A percentile compares a stretch with the other conserved stretches of the same genome.
These are phyloP conservation scores for Nothura maculosa DNA, from an alignment of 2,797 vertebrate species.

Conservation along the genomic window DNA sequence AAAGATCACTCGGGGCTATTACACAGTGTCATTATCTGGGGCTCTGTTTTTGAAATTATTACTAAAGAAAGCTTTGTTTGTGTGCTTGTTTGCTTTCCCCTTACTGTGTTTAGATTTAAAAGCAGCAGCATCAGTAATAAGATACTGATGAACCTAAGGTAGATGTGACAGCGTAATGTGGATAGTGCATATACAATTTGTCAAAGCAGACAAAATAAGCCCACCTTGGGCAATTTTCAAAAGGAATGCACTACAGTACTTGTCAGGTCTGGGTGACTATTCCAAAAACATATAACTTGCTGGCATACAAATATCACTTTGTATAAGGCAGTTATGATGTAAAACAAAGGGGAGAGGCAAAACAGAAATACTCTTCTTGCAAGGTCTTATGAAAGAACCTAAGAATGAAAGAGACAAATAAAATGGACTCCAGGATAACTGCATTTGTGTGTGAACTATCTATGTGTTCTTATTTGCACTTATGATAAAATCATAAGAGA, in stretches of 20 bases:
- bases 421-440: background rate
- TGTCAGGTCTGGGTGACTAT: constrained; percentile 62
- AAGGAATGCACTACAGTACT: constrained; percentile 38
- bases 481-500: background rate
- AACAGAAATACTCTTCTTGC: background rate
- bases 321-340: constrained; percentile 25
- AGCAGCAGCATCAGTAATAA: constrained; percentile 26
- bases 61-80: background rate
- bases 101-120: constrained; percentile 16
- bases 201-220: constrained; percentile 43
- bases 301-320: constrained; percentile 63
- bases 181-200: constrained; percentile 35
- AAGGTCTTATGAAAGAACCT: background rate
- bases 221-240: constrained; percentile 60
- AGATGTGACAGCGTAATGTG: constrained; percentile 26
- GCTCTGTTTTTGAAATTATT: constrained; percentile 37
- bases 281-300: constrained; percentile 38
- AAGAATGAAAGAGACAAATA: background rate
- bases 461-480: background rate
- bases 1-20: background rate
- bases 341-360: constrained; percentile 7
- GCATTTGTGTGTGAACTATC: background rate
- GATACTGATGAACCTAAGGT: constrained; percentile 40
- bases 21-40: background rate
- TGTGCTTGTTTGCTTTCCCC: background rate